Conservation (phyloP, 1,140 invertebrate species). For the Bombus waltoni region DNA sequence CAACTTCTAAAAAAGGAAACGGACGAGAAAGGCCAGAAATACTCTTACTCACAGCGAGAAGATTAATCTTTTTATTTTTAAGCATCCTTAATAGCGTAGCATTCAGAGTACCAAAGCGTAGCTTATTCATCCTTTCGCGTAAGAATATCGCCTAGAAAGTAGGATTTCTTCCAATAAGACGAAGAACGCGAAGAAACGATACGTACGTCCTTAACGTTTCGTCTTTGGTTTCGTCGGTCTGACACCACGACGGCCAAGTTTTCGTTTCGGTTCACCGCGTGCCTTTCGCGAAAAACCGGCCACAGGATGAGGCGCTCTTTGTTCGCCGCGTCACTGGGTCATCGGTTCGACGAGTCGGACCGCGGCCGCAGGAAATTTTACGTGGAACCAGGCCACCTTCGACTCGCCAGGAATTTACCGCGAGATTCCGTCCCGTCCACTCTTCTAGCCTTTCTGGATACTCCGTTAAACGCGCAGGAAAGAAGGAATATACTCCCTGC, state of each 20-base stretch:
- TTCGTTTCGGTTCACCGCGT: slow-evolving; percentile 35
- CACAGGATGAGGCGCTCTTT: slow-evolving; percentile 22
- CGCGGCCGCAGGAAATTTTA: slow-evolving; percentile 42
- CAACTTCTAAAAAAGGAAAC: background rate
- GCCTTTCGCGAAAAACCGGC: slow-evolving; percentile 34
- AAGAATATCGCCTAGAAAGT: background rate
- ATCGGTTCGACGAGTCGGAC: slow-evolving; percentile 28
- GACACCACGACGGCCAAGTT: background rate
- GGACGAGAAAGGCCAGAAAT: background rate
- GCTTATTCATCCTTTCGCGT: background rate
- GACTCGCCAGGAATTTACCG: slow-evolving; percentile 44
- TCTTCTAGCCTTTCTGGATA: slow-evolving; percentile 26
- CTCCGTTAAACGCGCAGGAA: background rate
- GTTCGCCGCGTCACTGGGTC: slow-evolving; percentile 49
- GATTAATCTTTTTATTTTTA: slow-evolving; percentile 3
- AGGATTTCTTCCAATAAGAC: background rate
- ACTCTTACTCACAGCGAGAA: background rate
- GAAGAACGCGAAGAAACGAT: background rate
- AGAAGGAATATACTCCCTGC: slow-evolving; percentile 16
- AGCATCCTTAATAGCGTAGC: background rate
- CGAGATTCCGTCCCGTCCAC: slow-evolving; percentile 45
- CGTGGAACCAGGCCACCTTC: slow-evolving; percentile 42
- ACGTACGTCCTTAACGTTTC: background rate
- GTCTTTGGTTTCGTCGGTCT: background rate
- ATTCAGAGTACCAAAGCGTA: background rate